Evolutionary conservation across 2,888 invertebrate species (phyloP), one percentile per base, ranked within the genome.

Genomic region (Eristalis pertinax): DNA sequence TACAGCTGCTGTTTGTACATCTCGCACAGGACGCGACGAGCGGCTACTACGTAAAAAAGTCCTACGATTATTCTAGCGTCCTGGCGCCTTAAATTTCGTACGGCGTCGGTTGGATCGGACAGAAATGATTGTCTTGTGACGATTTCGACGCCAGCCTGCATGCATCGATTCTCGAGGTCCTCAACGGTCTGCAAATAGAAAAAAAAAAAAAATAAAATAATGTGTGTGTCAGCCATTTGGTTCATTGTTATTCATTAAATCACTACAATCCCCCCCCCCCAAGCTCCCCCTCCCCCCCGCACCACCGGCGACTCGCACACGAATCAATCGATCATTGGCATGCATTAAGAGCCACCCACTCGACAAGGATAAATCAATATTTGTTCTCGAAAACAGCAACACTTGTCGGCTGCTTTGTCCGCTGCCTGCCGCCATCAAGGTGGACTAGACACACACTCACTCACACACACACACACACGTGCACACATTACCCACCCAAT

Each of bases 1-100:
- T 97, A 99, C 26, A 99, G 94, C 85, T 96, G 96, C 91, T 98
- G 97, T 91, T 97, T 98, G 94, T 97, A 99, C 90, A 99, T 96
- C 93, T 99, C 99, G 93, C 99, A 99, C 24, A 99, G 96, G 0
- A 99, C 99, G 70, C 98, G 95, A 74, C 99, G 94, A 0, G 99
- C 99, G 62, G 99, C 99, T 8, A 98, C 98, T 82, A 99, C 99
- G 94, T 99, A 99, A 94, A 99, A 99, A 74, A 99, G 94, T 0
- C 99, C 99, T 32, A 99, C 98, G 89, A 99, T 98, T 89, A 99
- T 98, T 89, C 99, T 94, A 4, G 99, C 99, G 93, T 99, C 99
- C 93, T 99, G 99, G 68, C 99, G 95, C 88, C 98, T 95, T 62
- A 99, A 94, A 93, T 99, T 99, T 89, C 98, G 95, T 65, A 99